Percentiles rank a stretch among this genome's conserved stretches.
These are phyloP conservation scores for Torymus auratus DNA, from an alignment of 2,888 invertebrate species.

Conservation along the genomic window DNA sequence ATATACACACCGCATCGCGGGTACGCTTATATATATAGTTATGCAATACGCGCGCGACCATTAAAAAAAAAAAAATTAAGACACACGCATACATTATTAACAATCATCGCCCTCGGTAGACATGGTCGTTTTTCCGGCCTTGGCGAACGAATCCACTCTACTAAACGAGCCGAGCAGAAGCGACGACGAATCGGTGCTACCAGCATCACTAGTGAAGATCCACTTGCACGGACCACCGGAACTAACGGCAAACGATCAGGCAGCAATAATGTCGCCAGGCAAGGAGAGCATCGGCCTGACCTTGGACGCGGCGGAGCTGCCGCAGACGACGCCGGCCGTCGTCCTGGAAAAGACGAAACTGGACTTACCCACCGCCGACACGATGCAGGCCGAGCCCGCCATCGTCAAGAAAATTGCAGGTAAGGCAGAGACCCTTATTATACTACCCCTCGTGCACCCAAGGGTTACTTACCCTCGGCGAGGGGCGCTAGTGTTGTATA, in stretches of 20 bases:
- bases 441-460: not conserved
- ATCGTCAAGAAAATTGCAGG: slow-evolving; percentile 71
- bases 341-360: slow-evolving; percentile 60
- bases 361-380: slow-evolving; percentile 62
- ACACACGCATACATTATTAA: too few relatives aligned
- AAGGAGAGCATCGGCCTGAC: slow-evolving; percentile 64
- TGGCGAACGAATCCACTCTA: slow-evolving; percentile 68
- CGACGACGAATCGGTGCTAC: slow-evolving; percentile 57
- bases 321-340: slow-evolving; percentile 23
- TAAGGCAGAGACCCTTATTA: slow-evolving; percentile 57
- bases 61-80: too few relatives aligned
- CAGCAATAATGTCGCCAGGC: slow-evolving; percentile 58
- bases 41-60: too few relatives aligned
- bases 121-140: slow-evolving; percentile 73
- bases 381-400: slow-evolving; percentile 65
- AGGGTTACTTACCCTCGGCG: too few relatives aligned
- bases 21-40: too few relatives aligned
- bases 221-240: not conserved
- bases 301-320: slow-evolving; percentile 52
- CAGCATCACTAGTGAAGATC: not conserved
- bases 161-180: slow-evolving; percentile 60
- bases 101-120: slow-evolving; percentile 59
- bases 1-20: too few relatives aligned
- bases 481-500: too few relatives aligned
- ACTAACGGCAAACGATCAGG: not conserved